phyloP scores from a whole-genome alignment of 2,797 vertebrate species.

The Ambastaia sidthimunki region DNA sequence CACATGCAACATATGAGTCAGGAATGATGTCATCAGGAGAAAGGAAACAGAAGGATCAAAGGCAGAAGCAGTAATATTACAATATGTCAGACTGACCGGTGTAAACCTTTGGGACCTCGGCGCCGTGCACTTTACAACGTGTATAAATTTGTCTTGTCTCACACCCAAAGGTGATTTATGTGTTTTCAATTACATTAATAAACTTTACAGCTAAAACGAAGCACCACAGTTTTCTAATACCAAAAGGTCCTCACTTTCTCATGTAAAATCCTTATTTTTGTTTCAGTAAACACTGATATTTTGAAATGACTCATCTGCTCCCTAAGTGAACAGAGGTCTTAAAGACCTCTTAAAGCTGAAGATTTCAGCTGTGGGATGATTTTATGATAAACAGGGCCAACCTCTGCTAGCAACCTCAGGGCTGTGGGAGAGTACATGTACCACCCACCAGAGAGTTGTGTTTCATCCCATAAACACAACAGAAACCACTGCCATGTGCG shows the following conservation, averaged over 20 bases:
- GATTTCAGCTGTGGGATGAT: constrained; percentile 67
- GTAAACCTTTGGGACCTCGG: constrained; percentile 12
- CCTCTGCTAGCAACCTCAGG: constrained; percentile 39
- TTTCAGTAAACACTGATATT: constrained; percentile 66
- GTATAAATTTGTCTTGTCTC: constrained; percentile 37
- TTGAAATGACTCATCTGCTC: constrained; percentile 71
- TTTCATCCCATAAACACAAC: constrained; percentile 61
- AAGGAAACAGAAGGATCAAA: constrained; percentile 49
- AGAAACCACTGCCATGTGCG: constrained; percentile 57
- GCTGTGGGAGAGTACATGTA: constrained; percentile 58
- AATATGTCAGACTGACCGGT: constrained; percentile 41
- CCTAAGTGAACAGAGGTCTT: constrained; percentile 59
- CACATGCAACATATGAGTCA: constrained; percentile 56
- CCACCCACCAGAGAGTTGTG: constrained; percentile 40
- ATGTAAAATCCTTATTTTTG: constrained; percentile 52
- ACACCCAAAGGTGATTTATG: constrained; percentile 46
- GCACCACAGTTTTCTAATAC: constrained; percentile 56
- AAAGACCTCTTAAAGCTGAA: constrained; percentile 55
- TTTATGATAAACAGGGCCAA: constrained; percentile 61
- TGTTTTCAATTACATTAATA: constrained; percentile 70
- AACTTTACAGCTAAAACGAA: constrained; percentile 62
- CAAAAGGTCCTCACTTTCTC: constrained; percentile 56
- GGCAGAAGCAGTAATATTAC: constrained; percentile 31
- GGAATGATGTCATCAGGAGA: constrained; percentile 49
- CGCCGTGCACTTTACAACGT: constrained; percentile 8